These are phyloP conservation scores for Phalera bucephala DNA, from an alignment of 2,888 invertebrate genomes.

Conservation along the genomic window DNA sequence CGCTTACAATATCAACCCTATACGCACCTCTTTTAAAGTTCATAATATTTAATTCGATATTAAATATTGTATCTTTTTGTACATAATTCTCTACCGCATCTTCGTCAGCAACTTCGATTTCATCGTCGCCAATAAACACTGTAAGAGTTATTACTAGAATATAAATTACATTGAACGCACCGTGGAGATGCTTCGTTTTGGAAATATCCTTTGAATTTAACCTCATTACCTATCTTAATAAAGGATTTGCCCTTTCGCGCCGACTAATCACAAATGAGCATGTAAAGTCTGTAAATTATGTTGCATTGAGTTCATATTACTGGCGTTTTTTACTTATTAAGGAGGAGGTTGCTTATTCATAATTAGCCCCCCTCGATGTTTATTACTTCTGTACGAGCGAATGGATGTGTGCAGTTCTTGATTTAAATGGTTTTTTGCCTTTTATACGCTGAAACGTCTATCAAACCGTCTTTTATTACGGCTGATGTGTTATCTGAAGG, in stretches of 20 bases:
- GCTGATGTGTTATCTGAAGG: slow-evolving; percentile 37
- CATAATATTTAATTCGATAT: slow-evolving; percentile 57
- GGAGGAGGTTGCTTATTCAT: slow-evolving; percentile 74
- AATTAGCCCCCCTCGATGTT: slow-evolving; percentile 80
- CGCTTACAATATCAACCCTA: slow-evolving; percentile 71
- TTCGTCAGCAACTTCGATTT: slow-evolving; percentile 67
- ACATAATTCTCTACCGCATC: slow-evolving; percentile 77
- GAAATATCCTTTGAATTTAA: slow-evolving; percentile 62
- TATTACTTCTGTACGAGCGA: slow-evolving; percentile 78
- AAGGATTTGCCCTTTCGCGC: slow-evolving; percentile 83
- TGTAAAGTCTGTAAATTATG: slow-evolving; percentile 82
- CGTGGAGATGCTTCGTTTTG: slow-evolving; percentile 48
- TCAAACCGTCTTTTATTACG: slow-evolving; percentile 38
- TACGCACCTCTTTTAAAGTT: slow-evolving; percentile 54
- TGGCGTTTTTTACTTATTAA: slow-evolving; percentile 66
- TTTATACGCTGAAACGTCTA: slow-evolving; percentile 38
- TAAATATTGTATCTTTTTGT: slow-evolving; percentile 75
- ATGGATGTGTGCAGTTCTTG: slow-evolving; percentile 60
- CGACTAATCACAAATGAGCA: slow-evolving; percentile 82
- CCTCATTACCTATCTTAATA: slow-evolving; percentile 84
- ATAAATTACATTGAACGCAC: slow-evolving; percentile 49
- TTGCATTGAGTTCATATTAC: slow-evolving; percentile 77
- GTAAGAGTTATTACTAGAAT: slow-evolving; percentile 55
- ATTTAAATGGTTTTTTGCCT: slow-evolving; percentile 51
- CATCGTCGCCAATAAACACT: slow-evolving; percentile 52